Evolutionary conservation across 1,140 invertebrate species (phyloP).

Genomic region (Ruditapes philippinarum): DNA sequence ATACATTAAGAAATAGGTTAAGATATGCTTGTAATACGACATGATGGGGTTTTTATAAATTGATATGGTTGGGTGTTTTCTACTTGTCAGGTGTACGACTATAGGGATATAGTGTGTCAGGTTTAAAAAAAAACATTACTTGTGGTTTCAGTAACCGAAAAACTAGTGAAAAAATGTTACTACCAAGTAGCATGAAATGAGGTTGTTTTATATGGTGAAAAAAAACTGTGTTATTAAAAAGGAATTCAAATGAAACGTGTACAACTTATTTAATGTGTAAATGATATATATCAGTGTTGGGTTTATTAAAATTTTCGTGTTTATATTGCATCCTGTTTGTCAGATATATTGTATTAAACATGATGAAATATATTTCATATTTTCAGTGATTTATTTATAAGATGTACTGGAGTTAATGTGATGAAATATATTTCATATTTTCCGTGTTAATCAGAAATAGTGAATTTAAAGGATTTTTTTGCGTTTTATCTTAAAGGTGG

Average conservation of each 20-base stretch:
- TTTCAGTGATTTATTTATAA: too few species aligned
- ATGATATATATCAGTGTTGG: too few species aligned
- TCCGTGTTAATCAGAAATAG: too few species aligned
- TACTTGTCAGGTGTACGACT: not conserved
- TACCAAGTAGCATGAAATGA: not conserved
- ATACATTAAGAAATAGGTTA: not conserved
- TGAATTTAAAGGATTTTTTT: too few species aligned
- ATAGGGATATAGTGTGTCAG: constrained; percentile 8
- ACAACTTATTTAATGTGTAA: too few species aligned
- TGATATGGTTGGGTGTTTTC: not conserved
- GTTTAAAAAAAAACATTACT: not conserved
- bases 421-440: too few species aligned
- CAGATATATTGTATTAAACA: too few species aligned
- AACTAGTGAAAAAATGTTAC: constrained; percentile 1
- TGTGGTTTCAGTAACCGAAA: not conserved
- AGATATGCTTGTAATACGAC: not conserved
- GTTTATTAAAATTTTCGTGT: too few species aligned
- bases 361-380: too few species aligned
- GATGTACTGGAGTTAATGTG: too few species aligned
- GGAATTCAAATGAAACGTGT: not conserved
- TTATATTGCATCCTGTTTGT: too few species aligned
- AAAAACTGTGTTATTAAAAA: not conserved
- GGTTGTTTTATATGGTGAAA: not conserved
- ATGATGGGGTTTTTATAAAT: constrained; percentile 1
- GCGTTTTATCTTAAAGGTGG: too few species aligned